Conservation (phyloP, 2,113 vertebrate species). For the Callipepla californica region DNA sequence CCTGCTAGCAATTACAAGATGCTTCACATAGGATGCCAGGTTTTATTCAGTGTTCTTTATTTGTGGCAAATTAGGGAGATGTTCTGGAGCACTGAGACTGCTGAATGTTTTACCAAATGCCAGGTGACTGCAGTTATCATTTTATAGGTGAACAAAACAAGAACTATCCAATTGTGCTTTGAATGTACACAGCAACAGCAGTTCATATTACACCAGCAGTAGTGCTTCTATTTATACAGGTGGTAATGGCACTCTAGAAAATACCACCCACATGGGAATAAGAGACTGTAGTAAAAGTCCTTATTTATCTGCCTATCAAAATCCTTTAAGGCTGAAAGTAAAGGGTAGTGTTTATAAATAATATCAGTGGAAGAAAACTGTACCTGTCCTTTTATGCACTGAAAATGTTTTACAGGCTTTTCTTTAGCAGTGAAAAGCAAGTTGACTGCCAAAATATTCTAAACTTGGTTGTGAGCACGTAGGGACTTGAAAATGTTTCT, state of each 20-base stretch:
- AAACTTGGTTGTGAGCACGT: not conserved
- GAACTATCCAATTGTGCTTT: not conserved
- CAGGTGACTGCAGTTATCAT: not conserved
- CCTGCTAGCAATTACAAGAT: not conserved
- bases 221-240: constrained; percentile 44
- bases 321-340: not conserved
- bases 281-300: not conserved
- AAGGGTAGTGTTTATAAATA: not conserved
- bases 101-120: not conserved
- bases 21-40: not conserved
- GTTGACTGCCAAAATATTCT: not conserved
- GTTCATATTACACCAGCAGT: constrained; percentile 20
- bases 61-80: constrained; percentile 8
- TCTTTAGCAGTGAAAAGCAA: not conserved
- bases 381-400: not conserved
- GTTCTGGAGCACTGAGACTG: not conserved
- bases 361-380: not conserved
- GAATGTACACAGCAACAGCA: not conserved
- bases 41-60: not conserved
- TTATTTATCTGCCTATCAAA: constrained; percentile 41
- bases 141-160: not conserved
- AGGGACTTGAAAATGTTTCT: not conserved
- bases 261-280: not conserved
- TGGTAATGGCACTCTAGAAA: constrained; percentile 44
- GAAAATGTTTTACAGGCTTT: not conserved